These are phyloP conservation scores for Myanophis thanlyinensis DNA, from an alignment of 2,113 vertebrate genomes.

Conservation along the genomic window DNA sequence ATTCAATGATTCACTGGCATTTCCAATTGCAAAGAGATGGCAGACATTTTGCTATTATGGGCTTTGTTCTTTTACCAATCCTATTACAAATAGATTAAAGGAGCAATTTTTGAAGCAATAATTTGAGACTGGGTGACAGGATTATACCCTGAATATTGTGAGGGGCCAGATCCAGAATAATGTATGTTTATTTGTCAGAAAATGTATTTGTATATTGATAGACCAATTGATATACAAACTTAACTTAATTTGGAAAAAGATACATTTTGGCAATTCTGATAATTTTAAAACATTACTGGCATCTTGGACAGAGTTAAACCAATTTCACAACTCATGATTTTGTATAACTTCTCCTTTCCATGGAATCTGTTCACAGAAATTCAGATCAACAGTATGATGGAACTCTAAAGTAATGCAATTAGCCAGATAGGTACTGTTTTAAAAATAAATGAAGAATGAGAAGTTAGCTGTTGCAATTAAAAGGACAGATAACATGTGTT, in stretches of 20 bases:
- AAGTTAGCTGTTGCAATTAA: background rate
- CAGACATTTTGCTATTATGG: background rate
- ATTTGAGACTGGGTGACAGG: background rate
- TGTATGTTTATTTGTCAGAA: background rate
- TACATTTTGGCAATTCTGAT: background rate
- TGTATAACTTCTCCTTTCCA: background rate
- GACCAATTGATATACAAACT: background rate
- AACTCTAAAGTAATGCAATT: background rate
- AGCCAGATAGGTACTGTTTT: background rate
- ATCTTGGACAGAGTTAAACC: background rate
- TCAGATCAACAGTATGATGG: background rate
- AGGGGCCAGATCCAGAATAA: background rate
- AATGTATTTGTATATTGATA: background rate
- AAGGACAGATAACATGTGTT: background rate
- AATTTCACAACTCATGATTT: background rate
- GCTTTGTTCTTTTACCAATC: background rate
- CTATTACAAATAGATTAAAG: background rate
- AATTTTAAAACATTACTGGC: background rate
- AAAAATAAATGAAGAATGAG: background rate
- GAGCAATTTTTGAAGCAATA: background rate
- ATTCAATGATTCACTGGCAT: background rate
- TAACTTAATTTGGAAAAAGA: background rate
- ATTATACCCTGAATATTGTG: background rate
- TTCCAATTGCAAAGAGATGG: background rate
- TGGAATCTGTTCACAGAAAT: background rate